Evolutionary conservation across 2,888 invertebrate species (phyloP).

Genomic region (Polylopha cassiicola): DNA sequence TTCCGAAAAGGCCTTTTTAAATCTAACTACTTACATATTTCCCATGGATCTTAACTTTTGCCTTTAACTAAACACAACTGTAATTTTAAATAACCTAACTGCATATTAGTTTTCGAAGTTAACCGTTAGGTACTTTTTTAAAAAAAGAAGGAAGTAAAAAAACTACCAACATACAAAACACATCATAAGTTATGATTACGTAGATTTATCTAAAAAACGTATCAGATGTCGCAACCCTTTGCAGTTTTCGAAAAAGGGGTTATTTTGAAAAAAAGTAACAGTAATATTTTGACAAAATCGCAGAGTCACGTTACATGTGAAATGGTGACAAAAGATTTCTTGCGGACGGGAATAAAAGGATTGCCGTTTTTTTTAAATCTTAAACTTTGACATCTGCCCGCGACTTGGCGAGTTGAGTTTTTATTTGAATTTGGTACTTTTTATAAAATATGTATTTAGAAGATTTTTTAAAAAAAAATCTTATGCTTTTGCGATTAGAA

Average conservation of each 20-base stretch:
- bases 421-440: constrained; percentile 10
- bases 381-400: constrained; percentile 21
- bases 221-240: constrained; percentile 53
- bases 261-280: constrained; percentile 48
- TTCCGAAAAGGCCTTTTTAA: no score
- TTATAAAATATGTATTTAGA: constrained; percentile 9
- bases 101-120: no score
- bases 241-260: constrained; percentile 45
- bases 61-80: no score
- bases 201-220: constrained; percentile 61
- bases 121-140: no score
- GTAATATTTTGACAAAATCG: constrained; percentile 75
- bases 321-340: constrained; percentile 32
- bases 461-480: no score
- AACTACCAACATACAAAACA: constrained; percentile 13
- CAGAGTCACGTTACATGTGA: constrained; percentile 57
- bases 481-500: no score
- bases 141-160: constrained; percentile 9
- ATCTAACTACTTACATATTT: no score
- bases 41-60: no score
- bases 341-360: constrained; percentile 31
- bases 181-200: constrained; percentile 42
- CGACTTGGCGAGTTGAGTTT: no score
- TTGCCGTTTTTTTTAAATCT: constrained; percentile 20
- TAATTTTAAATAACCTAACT: no score